phyloP scores from a whole-genome alignment of 2,888 invertebrate species.

The Tubiluchus corallicola region DNA sequence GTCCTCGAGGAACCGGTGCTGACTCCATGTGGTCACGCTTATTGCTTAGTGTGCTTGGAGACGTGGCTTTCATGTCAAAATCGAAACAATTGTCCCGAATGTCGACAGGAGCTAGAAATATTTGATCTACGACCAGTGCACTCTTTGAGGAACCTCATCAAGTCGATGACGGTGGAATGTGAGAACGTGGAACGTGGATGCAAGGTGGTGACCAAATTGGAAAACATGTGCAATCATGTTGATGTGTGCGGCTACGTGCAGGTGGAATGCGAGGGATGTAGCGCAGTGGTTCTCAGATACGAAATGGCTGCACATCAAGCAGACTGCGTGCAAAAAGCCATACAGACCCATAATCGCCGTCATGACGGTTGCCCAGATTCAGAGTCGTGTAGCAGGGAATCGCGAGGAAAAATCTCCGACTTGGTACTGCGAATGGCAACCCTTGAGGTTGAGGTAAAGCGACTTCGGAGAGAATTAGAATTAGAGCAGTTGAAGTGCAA shows the following conservation, averaged over 20 bases:
- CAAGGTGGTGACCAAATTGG: constrained; percentile 18
- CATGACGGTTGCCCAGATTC: constrained; percentile 11
- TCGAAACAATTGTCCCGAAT: constrained; percentile 22
- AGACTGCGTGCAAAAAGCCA: constrained; percentile 20
- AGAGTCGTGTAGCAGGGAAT: not conserved
- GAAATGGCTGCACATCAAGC: constrained; percentile 22
- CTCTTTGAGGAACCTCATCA: constrained; percentile 22
- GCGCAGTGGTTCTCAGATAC: constrained; percentile 16
- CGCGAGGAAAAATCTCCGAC: constrained; percentile 15
- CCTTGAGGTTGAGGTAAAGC: constrained; percentile 20
- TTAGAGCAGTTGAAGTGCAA: constrained; percentile 20
- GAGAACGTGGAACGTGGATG: constrained; percentile 19
- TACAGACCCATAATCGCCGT: constrained; percentile 16
- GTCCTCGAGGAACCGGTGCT: constrained; percentile 24
- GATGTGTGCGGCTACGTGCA: constrained; percentile 19
- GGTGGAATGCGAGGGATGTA: constrained; percentile 23
- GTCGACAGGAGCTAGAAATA: constrained; percentile 15
- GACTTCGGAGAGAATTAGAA: constrained; percentile 20
- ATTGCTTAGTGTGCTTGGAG: constrained; percentile 21
- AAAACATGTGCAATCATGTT: constrained; percentile 17
- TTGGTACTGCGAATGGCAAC: constrained; percentile 19
- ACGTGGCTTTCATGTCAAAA: constrained; percentile 22
- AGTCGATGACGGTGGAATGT: constrained; percentile 20
- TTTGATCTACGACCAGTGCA: constrained; percentile 20
- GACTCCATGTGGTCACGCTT: constrained; percentile 26